phyloP scores from a whole-genome alignment of 2,113 vertebrate species.

The Eubucco bourcierii region DNA sequence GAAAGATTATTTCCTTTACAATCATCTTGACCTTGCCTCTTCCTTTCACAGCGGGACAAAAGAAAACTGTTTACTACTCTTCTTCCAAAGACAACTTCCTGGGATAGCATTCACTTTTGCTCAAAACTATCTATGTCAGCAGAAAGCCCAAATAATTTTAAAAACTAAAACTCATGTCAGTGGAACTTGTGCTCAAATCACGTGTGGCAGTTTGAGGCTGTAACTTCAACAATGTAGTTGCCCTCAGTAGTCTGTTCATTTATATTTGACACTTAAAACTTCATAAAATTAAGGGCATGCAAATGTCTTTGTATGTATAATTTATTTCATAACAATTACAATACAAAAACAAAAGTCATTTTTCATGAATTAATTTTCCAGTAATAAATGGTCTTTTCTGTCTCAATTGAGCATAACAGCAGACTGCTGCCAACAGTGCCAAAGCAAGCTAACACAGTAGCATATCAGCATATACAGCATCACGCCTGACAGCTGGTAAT shows the following conservation, averaged over 20 bases:
- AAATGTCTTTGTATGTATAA: neutral
- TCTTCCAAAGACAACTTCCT: neutral
- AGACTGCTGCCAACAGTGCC: conserved; percentile 21
- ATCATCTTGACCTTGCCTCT: neutral
- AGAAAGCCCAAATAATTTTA: neutral
- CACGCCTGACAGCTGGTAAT: conserved; percentile 49
- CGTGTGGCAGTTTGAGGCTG: neutral
- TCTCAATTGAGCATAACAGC: conserved; percentile 46
- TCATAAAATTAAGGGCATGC: neutral
- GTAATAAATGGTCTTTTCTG: conserved; percentile 18
- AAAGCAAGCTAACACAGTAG: neutral
- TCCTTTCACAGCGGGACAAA: neutral
- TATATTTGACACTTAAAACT: neutral
- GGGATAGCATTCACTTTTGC: neutral
- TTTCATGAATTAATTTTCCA: conserved; percentile 35
- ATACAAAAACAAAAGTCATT: neutral
- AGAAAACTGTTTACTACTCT: neutral
- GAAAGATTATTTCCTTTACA: neutral
- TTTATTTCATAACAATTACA: conserved; percentile 34
- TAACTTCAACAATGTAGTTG: neutral
- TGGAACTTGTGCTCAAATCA: neutral
- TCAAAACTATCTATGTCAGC: neutral
- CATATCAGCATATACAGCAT: neutral
- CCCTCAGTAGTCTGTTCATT: neutral
- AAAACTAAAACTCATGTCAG: neutral